These are phyloP conservation scores for Columbina picui DNA, from an alignment of 2,113 vertebrate genomes.

Conservation along the genomic window DNA sequence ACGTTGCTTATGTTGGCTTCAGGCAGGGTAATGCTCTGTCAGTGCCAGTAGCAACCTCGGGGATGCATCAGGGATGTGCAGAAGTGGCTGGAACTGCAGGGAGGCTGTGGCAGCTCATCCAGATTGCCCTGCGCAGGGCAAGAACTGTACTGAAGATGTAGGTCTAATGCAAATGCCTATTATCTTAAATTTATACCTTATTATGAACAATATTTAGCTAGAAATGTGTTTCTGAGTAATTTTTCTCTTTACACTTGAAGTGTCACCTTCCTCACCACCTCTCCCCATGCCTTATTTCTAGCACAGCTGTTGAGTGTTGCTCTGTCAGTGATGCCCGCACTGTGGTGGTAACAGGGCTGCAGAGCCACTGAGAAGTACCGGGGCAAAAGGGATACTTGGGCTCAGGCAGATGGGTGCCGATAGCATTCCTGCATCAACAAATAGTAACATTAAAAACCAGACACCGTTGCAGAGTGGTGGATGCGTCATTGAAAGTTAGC, in stretches of 20 bases:
- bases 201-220: not conserved
- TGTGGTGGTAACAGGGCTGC: not conserved
- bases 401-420: not conserved
- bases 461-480: not conserved
- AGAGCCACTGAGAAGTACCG: not conserved
- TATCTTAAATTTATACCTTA: not conserved
- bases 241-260: not conserved
- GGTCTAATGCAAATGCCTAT: not conserved
- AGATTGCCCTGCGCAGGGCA: not conserved
- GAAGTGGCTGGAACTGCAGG: not conserved
- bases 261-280: not conserved
- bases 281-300: not conserved
- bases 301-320: not conserved
- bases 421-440: not conserved
- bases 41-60: not conserved
- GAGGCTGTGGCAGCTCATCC: not conserved
- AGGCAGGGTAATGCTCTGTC: not conserved
- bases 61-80: not conserved
- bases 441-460: not conserved
- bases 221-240: not conserved
- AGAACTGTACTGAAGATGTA: not conserved
- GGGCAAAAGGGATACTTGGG: not conserved
- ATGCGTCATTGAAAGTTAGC: not conserved
- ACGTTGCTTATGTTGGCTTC: not conserved
- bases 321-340: fast-evolving